Conservation (phyloP, 2,113 vertebrate species). For the Bostrychus sinensis region DNA sequence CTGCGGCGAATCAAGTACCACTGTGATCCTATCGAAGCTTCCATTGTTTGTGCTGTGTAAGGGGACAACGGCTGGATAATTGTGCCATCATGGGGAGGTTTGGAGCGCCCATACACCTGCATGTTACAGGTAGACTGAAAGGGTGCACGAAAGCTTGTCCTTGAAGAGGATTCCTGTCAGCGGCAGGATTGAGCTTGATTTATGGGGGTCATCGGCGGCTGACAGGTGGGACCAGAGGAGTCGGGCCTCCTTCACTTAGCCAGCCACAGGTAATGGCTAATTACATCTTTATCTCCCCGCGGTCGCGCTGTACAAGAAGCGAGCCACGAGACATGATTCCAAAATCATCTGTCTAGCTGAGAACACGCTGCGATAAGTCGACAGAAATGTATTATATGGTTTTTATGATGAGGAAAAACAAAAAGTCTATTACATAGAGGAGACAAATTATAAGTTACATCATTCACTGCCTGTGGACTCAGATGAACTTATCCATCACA, state of each 20-base stretch:
- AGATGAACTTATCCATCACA: slow-evolving; percentile 51
- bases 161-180: slow-evolving; percentile 79
- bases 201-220: slow-evolving; percentile 71
- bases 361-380: slow-evolving; percentile 51
- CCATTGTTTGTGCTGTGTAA: slow-evolving; percentile 61
- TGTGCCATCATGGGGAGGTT: slow-evolving; percentile 60
- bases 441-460: slow-evolving; percentile 74
- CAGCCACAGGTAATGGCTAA: slow-evolving; percentile 73
- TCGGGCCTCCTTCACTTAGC: slow-evolving; percentile 66
- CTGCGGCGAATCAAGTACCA: slow-evolving; percentile 47
- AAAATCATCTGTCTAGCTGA: slow-evolving; percentile 61
- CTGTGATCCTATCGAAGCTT: slow-evolving; percentile 39
- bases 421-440: slow-evolving; percentile 53
- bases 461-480: slow-evolving; percentile 60
- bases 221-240: slow-evolving; percentile 70
- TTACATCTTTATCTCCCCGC: slow-evolving; percentile 76
- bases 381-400: slow-evolving; percentile 49
- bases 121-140: slow-evolving; percentile 51
- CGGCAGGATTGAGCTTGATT: slow-evolving; percentile 77
- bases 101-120: slow-evolving; percentile 48
- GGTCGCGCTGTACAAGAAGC: slow-evolving; percentile 59
- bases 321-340: slow-evolving; percentile 54
- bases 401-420: slow-evolving; percentile 64
- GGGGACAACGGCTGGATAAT: slow-evolving; percentile 65
- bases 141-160: slow-evolving; percentile 64